Evolutionary conservation across 2,888 invertebrate species (phyloP).

Genomic region (Anoncus sp.): DNA sequence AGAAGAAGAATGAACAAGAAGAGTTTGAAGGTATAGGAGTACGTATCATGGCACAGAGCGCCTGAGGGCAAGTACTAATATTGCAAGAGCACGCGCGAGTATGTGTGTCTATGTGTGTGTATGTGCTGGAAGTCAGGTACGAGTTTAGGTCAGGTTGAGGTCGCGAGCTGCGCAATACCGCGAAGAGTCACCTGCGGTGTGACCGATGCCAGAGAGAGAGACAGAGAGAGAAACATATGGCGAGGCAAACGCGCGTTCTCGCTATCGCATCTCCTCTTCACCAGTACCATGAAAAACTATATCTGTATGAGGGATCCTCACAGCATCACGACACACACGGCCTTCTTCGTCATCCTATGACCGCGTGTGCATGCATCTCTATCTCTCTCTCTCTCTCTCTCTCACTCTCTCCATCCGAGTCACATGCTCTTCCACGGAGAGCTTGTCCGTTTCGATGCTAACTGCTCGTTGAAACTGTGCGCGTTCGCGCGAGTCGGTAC

Average conservation of each 20-base stretch:
- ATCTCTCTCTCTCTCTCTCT: constrained; percentile 20
- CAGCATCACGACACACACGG: constrained; percentile 46
- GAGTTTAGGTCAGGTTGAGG: constrained; percentile 73
- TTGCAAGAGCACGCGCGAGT: constrained; percentile 28
- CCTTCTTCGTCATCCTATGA: constrained; percentile 73
- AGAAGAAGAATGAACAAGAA: constrained; percentile 24
- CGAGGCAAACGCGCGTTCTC: constrained; percentile 72
- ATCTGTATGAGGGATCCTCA: constrained; percentile 37
- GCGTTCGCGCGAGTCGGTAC: constrained; percentile 47
- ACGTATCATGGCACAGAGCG: constrained; percentile 65
- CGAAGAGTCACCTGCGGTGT: constrained; percentile 78
- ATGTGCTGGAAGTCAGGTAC: constrained; percentile 74
- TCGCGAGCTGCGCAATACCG: constrained; percentile 70
- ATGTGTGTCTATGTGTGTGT: constrained; percentile 47
- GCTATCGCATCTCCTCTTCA: constrained; percentile 72
- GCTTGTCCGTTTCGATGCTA: constrained; percentile 68
- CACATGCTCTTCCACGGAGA: constrained; percentile 37
- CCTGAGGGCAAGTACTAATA: constrained; percentile 58
- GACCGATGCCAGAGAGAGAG: constrained; percentile 73
- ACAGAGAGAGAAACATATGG: constrained; percentile 62
- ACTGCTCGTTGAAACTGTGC: constrained; percentile 65
- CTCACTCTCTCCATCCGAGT: not conserved
- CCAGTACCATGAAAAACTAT: constrained; percentile 35
- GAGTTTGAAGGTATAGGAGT: constrained; percentile 53
- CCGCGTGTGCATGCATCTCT: constrained; percentile 35